Evolutionary conservation across 2,113 vertebrate species (phyloP).

Genomic region (Anhinga rufa): DNA sequence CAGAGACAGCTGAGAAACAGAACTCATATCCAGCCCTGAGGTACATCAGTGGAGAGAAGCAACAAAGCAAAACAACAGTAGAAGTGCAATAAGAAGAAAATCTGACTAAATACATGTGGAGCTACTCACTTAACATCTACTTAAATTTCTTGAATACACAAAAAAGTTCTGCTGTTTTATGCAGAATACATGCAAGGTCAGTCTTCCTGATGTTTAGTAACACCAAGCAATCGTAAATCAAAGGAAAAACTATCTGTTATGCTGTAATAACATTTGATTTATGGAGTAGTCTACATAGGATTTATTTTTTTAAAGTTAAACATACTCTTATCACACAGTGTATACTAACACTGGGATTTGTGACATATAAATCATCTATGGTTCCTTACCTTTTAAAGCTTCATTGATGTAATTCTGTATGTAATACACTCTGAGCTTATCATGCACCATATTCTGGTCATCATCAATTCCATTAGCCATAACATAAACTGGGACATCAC

Average conservation of each 20-base stretch:
- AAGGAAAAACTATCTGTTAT: background rate
- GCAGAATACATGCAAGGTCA: background rate
- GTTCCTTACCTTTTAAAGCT: constrained; percentile 90
- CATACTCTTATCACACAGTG: background rate
- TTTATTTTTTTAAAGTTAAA: background rate
- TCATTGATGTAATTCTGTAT: constrained; percentile 92
- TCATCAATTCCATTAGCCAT: constrained; percentile 89
- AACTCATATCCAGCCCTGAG: background rate
- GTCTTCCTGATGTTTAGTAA: background rate
- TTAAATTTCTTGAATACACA: background rate
- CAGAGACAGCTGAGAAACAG: constrained; percentile 24
- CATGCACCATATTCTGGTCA: constrained; percentile 75
- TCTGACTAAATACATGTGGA: background rate
- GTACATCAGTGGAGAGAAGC: background rate
- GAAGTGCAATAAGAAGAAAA: background rate
- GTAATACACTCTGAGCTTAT: constrained; percentile 87
- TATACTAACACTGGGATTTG: background rate
- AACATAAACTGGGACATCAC: constrained; percentile 83
- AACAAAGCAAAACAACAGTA: background rate
- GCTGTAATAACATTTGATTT: background rate
- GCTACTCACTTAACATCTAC: background rate
- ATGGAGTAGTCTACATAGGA: background rate
- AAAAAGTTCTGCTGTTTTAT: background rate
- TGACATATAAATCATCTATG: background rate
- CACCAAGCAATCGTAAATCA: background rate